Evolutionary conservation across 2,797 vertebrate genomes (phyloP).

Genomic region (Melanotaenia parkinsoni): DNA sequence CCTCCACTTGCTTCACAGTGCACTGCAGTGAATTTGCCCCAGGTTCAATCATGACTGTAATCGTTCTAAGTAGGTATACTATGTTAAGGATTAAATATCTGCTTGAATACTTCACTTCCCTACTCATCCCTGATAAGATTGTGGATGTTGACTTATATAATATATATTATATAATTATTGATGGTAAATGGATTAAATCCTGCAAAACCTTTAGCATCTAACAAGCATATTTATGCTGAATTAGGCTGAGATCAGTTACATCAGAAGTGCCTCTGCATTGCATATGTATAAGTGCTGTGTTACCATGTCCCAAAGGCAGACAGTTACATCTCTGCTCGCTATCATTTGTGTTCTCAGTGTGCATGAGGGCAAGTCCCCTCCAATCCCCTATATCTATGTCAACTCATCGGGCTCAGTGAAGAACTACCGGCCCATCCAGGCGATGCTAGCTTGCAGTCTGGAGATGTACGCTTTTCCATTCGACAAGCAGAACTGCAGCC

Average conservation of each 20-base stretch:
- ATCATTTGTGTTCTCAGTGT: conserved; percentile 73
- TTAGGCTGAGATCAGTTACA: neutral
- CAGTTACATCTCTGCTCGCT: neutral
- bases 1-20: too few relatives aligned
- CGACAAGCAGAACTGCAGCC: conserved; percentile 90
- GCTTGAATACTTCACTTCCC: neutral
- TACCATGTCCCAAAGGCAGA: neutral
- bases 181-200: neutral
- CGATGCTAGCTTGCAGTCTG: conserved; percentile 86
- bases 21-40: neutral
- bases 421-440: conserved; percentile 88
- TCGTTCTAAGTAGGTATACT: neutral
- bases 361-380: conserved; percentile 81
- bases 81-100: neutral
- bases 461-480: conserved; percentile 90
- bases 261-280: neutral
- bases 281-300: neutral
- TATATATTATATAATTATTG: neutral
- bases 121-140: neutral
- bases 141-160: neutral
- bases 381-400: conserved; percentile 87
- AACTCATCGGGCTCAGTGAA: conserved; percentile 88
- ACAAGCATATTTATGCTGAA: neutral
- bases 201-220: neutral
- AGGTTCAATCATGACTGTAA: too few relatives aligned